Base-by-base conservation (phyloP, 2,888 invertebrate species). In the Frankliniella fusca region DNA sequence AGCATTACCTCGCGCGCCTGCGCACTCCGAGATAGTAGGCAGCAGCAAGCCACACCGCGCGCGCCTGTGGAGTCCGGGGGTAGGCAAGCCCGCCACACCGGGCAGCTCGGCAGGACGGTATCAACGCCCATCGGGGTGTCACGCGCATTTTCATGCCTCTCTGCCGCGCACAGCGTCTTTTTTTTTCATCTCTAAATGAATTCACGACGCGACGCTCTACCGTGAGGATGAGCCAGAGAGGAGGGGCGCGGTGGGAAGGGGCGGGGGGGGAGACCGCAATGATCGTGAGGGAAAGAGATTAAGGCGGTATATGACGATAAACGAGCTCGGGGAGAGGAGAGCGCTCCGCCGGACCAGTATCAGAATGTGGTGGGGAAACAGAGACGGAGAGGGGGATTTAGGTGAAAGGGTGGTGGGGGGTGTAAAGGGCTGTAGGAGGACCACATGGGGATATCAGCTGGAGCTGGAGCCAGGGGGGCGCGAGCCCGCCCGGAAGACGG, bases 271-370 rank as follows among this genome's bases (percentile, higher is more conserved):
- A 61, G 61, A 61, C 70, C 23, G 70, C 23, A 70, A 70, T 70
- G 23, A 70, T 70, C 70, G 70, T 70, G 70, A 70, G 27, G 70
- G 70, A 70, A 70, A 70, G 70, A 70, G 70, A 70, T 70, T 70
- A 70, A 70, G 70, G 70, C 70, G 70, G 70, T 70, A 23, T 70
- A 70, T 70, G 70, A 70, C 70, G 70, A 70, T 70, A 70, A 70
- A 70, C 70, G 70, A 70, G 70, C 70, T 23, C 61, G 15, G 61
- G 61, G 61, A 61, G 61, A 61, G 61, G 61, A 11, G 61, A n/a
- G 38, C 38, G 38, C 38, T 38, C 38, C 38, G 38, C 38, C 38
- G 38, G 38, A 38, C 38, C 38, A 38, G 38, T 11, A 61, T 61
- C 61, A 61, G 61, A 61, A 61, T 70, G 70, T 23, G 70, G 70